Percentiles rank a stretch among this genome's conserved stretches.
Evolutionary conservation across 2,113 vertebrate genomes (phyloP).

Genomic region (Poeciliopsis prolifica): DNA sequence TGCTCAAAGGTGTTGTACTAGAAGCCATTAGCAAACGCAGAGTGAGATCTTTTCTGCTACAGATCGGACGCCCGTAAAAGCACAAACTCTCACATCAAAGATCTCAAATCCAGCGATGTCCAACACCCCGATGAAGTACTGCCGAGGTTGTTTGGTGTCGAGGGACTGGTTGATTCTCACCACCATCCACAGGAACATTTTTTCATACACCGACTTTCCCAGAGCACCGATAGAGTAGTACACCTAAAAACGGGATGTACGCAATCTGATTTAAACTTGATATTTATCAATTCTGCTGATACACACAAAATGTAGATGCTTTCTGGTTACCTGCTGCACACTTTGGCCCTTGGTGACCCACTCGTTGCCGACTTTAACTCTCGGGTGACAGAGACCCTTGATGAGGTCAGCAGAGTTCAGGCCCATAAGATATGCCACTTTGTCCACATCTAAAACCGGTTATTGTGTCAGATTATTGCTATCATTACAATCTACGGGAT

Average conservation of each 20-base stretch:
- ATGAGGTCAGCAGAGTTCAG: conserved; percentile 82
- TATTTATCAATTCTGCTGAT: conserved; percentile 6
- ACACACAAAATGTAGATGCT: neutral
- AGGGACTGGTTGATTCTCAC: conserved; percentile 81
- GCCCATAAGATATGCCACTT: conserved; percentile 81
- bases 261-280: neutral
- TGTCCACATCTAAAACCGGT: conserved; percentile 68
- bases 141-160: conserved; percentile 79
- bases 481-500: neutral
- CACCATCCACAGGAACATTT: conserved; percentile 85
- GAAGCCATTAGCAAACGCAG: neutral
- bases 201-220: conserved; percentile 80
- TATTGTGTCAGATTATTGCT: neutral
- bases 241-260: conserved; percentile 27
- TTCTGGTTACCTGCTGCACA: conserved; percentile 68
- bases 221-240: conserved; percentile 74
- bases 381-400: conserved; percentile 79
- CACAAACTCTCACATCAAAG: conserved; percentile 75
- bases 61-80: neutral
- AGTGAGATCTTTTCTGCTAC: neutral
- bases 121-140: conserved; percentile 81
- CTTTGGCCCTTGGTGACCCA: conserved; percentile 83
- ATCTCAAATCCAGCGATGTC: conserved; percentile 85
- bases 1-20: conserved; percentile 90
- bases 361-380: conserved; percentile 83